A percentile compares a stretch with the other conserved stretches of the same genome.
phyloP scores from a whole-genome alignment of 2,888 invertebrate species.

The Ariolimax columbianus region DNA sequence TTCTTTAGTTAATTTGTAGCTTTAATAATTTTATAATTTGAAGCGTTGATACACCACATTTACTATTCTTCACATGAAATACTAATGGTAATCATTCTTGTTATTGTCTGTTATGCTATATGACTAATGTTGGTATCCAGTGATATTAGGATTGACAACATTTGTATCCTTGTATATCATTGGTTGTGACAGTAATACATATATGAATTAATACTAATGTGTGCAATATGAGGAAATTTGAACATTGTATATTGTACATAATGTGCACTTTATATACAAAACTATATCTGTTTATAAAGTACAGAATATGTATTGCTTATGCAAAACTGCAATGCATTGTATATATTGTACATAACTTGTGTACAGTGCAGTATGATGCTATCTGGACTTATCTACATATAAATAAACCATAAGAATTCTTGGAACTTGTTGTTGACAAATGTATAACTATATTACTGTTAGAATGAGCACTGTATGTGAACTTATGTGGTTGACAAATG shows the following conservation, averaged over 20 bases:
- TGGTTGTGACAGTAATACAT: neutral
- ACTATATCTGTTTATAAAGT: neutral
- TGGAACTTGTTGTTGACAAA: too few relatives aligned
- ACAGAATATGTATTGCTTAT: neutral
- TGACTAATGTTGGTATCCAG: neutral
- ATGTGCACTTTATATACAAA: neutral
- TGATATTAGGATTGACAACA: neutral
- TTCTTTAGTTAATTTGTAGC: too few relatives aligned
- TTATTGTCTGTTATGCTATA: too few relatives aligned
- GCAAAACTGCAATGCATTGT: neutral
- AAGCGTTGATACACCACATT: too few relatives aligned
- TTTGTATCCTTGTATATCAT: neutral
- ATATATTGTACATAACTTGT: constrained; percentile 15
- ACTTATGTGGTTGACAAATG: too few relatives aligned
- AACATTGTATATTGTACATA: neutral
- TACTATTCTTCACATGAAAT: too few relatives aligned
- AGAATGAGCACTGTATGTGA: too few relatives aligned
- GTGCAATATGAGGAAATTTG: constrained; percentile 11
- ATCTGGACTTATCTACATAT: neutral
- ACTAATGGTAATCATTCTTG: neutral
- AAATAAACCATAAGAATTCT: constrained; percentile 5
- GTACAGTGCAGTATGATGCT: constrained; percentile 9
- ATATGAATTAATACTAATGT: neutral
- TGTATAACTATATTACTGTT: too few relatives aligned
- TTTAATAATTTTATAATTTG: too few relatives aligned